Conservation (phyloP, 2,888 invertebrate species). For the Phengaris arion region DNA sequence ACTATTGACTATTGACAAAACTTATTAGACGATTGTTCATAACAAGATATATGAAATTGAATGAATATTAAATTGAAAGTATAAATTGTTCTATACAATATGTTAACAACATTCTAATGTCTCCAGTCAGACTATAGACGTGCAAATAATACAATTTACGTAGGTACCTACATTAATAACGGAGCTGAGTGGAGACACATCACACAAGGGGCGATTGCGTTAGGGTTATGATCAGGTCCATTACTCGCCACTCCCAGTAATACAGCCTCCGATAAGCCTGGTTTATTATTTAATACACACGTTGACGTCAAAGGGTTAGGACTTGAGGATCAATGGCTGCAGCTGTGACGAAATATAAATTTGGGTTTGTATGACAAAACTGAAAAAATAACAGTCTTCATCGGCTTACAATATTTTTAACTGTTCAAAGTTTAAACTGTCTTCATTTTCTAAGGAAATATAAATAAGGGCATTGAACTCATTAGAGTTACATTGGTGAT, state of each 20-base stretch:
- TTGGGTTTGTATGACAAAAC: no score
- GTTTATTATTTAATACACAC: slow-evolving; percentile 31
- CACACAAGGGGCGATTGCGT: slow-evolving; percentile 4
- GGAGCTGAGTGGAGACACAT: not conserved
- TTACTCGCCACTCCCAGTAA: slow-evolving; percentile 51
- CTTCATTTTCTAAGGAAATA: no score
- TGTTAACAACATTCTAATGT: not conserved
- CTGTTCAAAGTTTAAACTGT: no score
- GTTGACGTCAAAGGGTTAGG: slow-evolving; percentile 21
- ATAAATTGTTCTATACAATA: no score
- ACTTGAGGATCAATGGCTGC: not conserved
- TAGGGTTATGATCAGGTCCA: slow-evolving; percentile 44
- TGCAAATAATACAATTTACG: not conserved
- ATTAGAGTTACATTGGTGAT: no score
- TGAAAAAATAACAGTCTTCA: no score
- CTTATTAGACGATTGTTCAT: no score
- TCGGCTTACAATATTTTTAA: no score
- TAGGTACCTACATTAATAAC: not conserved
- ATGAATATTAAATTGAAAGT: no score
- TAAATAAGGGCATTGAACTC: no score
- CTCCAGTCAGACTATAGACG: not conserved
- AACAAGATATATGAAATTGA: no score
- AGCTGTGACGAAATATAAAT: not conserved
- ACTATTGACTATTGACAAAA: no score
- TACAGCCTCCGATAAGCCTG: slow-evolving; percentile 45